Base-by-base conservation (phyloP, 1,140 invertebrate species). In the Stenopsyche tienmushanensis region DNA sequence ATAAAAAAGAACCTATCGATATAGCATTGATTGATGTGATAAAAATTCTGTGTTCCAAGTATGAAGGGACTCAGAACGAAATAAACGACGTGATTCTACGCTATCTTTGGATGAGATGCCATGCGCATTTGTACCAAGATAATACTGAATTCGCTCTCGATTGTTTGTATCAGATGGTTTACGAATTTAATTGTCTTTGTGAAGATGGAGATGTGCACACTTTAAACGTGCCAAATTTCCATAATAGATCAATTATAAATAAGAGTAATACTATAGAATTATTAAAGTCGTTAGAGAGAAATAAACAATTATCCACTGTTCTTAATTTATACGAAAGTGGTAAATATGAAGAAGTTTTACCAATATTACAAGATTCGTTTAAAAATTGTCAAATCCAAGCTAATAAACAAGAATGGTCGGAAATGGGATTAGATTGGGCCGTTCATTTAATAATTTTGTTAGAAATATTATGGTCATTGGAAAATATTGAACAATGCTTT, bases 401-500 rank as follows among this genome's bases (percentile, higher is more conserved):
- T 13, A 76, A 69, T 57, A 73, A 74, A 53, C 75, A 77, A 63
- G 76, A 76, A 74, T 77, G 64, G 63, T 79, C 76, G 62, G 77
- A 78, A 62, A 79, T 80, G 76, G 75, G 75, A 59, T 69, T 80
- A 70, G 81, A 83, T 65, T 80, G 83, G 76, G 80, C 79, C 24
- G 82, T 80, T 5, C 83, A 84, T 70, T 73, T 84, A 50, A 79
- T 79, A 18, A 75, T 92, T 65, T 78, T 94, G 49, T 78, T 92
- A 54, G 88, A 93, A 65, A 84, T 86, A n/a, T 80, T 91, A 13
- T 89, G 86, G 85, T 82, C 79, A 62, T 73, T 82, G 13, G 74
- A 80, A 54, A 75, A 76, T 62, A 75, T 80, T 21, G 76, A 87
- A 72, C 84, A 87, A 60, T 92, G 90, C 75, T 85, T 92, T 45